Evolutionary conservation across 2,888 invertebrate genomes (phyloP), one percentile per base, ranked within the genome.

Genomic region (Sclerodermus sp.): DNA sequence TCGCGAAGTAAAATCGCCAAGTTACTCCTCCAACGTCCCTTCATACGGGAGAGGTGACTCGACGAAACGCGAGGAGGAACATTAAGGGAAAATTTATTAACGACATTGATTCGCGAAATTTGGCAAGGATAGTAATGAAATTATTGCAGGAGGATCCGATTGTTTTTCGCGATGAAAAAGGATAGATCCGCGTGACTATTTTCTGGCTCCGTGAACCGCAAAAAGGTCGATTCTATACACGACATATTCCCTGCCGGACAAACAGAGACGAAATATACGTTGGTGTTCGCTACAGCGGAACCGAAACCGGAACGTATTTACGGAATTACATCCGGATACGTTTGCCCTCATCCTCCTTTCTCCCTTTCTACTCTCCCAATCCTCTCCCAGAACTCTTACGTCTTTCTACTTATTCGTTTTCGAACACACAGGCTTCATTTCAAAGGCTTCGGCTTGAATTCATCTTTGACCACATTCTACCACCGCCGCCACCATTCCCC

Each of bases 131-230:
- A 45, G 23, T 46, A 42, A 46, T 46, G 42, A 42, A 45, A 50
- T 50, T 50, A 50, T 46, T 50, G 46, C 14, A 13, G 34, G 30
- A 18, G 29, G 23, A 23, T 4, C 6, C 34, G 34, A n/a, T 34
- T 34, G 34, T 34, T 34, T 34, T 34, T n/a, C 34, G 34, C 12
- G 34, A 34, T 34, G 50, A 34, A 49, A 38, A 23, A 38, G 42
- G 23, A 42, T 23, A 15, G 37, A 34, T 36, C 16, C 36, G 50
- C 36, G 47, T 30, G 16, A 43, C 54, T 57, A 66, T 66, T 65
- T 65, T 66, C 65, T 56, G 57, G 63, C 49, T 65, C 65, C 47
- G 42, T 62, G 58, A 65, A 50, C 63, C 56, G 65, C 61, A 61
- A 60, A 56, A 62, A 63, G 49, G 51, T 51, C 49, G 40, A 49